phyloP scores from a whole-genome alignment of 2,797 vertebrate genomes.

The Otus scops region DNA sequence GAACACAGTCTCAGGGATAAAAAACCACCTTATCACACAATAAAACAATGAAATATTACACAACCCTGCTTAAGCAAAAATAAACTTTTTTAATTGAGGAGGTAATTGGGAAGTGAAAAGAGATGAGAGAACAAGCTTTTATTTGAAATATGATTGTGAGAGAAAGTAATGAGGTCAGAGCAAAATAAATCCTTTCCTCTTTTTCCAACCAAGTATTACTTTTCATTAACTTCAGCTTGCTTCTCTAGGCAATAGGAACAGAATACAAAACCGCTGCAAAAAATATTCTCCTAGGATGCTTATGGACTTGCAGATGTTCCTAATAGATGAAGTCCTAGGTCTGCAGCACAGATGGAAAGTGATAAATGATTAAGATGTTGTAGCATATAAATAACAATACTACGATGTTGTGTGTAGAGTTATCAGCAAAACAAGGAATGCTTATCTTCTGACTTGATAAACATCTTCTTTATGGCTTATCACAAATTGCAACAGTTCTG shows the following conservation, averaged over 20 bases:
- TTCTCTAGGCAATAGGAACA: background rate
- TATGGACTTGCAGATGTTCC: background rate
- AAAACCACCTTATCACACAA: background rate
- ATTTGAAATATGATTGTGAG: background rate
- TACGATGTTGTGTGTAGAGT: background rate
- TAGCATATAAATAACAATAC: slow-evolving; percentile 41
- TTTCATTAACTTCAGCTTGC: background rate
- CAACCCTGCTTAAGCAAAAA: background rate
- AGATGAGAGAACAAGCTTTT: background rate
- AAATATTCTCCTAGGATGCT: background rate
- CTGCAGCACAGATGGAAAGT: slow-evolving; percentile 15
- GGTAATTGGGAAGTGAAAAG: background rate
- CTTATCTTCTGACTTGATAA: background rate
- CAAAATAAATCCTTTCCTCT: background rate
- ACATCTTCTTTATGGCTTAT: background rate
- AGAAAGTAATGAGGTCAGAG: background rate
- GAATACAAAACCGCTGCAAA: background rate
- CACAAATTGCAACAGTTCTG: background rate
- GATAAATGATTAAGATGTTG: slow-evolving; percentile 35
- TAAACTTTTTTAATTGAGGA: slow-evolving; percentile 5
- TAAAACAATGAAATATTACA: background rate
- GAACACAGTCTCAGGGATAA: background rate
- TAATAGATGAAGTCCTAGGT: background rate
- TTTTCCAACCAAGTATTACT: background rate
- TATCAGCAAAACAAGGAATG: slow-evolving; percentile 7